Percentiles rank a stretch among this genome's conserved stretches.
phyloP scores from a whole-genome alignment of 1,140 invertebrate species.

The Augochlora pura region DNA sequence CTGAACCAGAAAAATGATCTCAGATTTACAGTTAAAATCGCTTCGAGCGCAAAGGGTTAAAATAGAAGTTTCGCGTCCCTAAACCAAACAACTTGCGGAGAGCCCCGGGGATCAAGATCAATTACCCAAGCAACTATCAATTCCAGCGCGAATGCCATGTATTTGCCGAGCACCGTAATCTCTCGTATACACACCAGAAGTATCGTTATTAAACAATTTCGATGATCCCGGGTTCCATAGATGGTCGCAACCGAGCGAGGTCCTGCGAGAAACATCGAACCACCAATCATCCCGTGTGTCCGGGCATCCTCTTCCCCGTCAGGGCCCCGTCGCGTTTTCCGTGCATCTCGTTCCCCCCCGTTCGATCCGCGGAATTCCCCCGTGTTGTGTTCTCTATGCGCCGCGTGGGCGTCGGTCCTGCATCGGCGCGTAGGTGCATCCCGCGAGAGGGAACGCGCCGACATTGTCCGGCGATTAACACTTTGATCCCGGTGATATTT shows the following conservation, averaged over 20 bases:
- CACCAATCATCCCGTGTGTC: not conserved
- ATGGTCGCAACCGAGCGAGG: not conserved
- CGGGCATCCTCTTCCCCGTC: not conserved
- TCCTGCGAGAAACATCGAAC: not conserved
- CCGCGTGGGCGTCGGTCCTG: conserved; percentile 26
- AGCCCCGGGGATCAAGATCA: no score
- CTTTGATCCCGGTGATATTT: conserved; percentile 55
- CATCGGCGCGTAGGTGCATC: conserved; percentile 45
- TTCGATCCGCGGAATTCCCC: conserved; percentile 2
- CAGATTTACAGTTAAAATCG: no score
- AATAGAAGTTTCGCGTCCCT: no score
- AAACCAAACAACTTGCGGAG: no score
- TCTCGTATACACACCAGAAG: not conserved
- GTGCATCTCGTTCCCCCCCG: conserved; percentile 10
- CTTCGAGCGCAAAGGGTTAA: no score
- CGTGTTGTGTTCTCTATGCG: conserved; percentile 1
- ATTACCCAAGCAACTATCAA: no score
- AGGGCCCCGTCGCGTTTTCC: conserved; percentile 5
- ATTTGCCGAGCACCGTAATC: no score
- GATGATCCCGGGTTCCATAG: not conserved
- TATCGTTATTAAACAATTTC: not conserved
- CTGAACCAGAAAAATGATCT: no score
- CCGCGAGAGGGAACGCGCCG: conserved; percentile 37
- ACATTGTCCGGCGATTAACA: conserved; percentile 57
- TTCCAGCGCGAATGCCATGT: no score